phyloP scores from a whole-genome alignment of 2,113 vertebrate genomes.

The Pantherophis guttatus region DNA sequence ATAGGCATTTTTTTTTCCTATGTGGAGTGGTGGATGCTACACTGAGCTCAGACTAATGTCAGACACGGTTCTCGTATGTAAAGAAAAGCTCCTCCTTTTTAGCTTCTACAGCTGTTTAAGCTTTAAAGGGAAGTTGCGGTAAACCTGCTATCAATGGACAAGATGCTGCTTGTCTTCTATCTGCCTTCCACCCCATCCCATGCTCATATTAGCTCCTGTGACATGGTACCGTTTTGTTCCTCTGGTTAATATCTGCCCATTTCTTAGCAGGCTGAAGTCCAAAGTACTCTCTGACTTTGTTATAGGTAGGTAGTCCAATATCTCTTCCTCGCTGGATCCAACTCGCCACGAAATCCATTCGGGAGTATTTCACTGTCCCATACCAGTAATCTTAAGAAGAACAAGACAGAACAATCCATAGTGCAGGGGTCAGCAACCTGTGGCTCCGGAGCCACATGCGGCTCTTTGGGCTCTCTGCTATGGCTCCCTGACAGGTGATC shows the following conservation, averaged over 20 bases:
- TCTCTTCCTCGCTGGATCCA: conserved; percentile 88
- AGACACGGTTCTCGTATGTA: neutral
- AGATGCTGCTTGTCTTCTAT: neutral
- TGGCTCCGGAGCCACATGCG: too few species aligned
- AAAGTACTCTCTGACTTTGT: conserved; percentile 70
- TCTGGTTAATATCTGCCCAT: conserved; percentile 67
- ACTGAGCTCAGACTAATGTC: neutral
- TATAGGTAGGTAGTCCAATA: conserved; percentile 85
- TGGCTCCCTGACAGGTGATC: too few species aligned
- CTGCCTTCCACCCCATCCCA: neutral
- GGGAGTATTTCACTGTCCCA: conserved; percentile 81
- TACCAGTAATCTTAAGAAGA: conserved; percentile 88
- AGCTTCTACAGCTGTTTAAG: neutral
- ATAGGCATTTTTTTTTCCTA: neutral
- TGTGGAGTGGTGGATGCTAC: neutral
- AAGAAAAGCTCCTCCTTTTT: neutral
- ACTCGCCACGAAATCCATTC: conserved; percentile 81
- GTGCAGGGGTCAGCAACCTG: too few species aligned
- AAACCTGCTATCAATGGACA: neutral
- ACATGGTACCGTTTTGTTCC: neutral
- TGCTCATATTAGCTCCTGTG: too few species aligned
- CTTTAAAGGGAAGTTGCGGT: neutral
- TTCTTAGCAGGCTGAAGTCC: conserved; percentile 62
- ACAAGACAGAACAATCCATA: neutral
- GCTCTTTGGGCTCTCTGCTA: too few species aligned